phyloP scores from a whole-genome alignment of 2,113 vertebrate species.

The Otolemur garnettii region DNA sequence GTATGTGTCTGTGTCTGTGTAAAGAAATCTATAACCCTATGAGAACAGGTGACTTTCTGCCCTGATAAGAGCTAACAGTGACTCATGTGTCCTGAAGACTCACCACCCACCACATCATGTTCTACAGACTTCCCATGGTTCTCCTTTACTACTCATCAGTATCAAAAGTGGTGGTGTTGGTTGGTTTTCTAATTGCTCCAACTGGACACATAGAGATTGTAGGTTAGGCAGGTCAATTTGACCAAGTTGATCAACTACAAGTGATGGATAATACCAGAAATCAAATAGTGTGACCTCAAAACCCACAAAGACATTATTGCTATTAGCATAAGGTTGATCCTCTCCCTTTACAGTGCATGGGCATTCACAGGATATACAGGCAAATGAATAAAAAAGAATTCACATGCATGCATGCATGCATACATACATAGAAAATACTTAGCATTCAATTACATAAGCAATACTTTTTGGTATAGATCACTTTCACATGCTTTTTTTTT shows the following conservation, averaged over 20 bases:
- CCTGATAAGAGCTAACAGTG: neutral
- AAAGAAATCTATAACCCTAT: neutral
- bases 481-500: neutral
- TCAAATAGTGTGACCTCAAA: neutral
- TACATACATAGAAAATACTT: neutral
- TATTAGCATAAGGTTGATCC: neutral
- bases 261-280: neutral
- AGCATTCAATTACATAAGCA: neutral
- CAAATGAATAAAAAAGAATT: neutral
- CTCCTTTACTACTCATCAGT: neutral
- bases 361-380: neutral
- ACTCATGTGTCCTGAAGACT: rapidly evolving
- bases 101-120: neutral
- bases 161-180: neutral
- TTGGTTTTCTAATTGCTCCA: neutral
- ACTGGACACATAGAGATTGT: neutral
- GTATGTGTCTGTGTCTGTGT: neutral
- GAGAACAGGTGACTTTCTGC: neutral
- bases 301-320: neutral
- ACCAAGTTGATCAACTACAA: neutral
- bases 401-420: too few species aligned
- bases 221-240: neutral
- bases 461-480: neutral
- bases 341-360: neutral
- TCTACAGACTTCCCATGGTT: neutral